Evolutionary conservation across 2,888 invertebrate species (phyloP), one percentile per base, ranked within the genome.

Genomic region (Scaeva pyrastri): DNA sequence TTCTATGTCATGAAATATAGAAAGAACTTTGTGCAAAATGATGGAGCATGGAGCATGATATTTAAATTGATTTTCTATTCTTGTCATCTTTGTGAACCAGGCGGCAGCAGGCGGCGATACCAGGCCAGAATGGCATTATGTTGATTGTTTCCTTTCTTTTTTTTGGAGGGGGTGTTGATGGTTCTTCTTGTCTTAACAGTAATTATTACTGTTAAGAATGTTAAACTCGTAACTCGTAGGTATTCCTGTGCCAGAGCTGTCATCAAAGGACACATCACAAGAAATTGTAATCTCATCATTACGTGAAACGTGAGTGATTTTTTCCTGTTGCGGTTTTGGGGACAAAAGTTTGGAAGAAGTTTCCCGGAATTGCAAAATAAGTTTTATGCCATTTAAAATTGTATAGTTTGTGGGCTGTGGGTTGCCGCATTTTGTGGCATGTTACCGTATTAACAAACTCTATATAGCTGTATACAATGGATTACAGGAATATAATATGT

Each of bases 21-120:
- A 58, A 50, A 62, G 21, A 21, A 43, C 41, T 71, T 26, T 21
- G 36, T 16, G 39, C 2, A 26, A 56, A 45, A 58, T 75, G 26
- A 75, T 60, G 60, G 39, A 76, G 58, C 43, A 75, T 60, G 60
- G 39, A 76, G 58, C 43, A 60, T 16, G 39, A 58, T 60, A 50
- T 58, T 76, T 48, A 68, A 76, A 76, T 76, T 76, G 76, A 76
- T 60, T 75, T 21, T 8, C 11, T 56, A 16, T 75, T 76, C 58
- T 48, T 31, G 56, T 48, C 58, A 41, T 76, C 23, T 19, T 52
- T 68, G 64, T 14, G n/a, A n/a, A n/a, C n/a, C n/a, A n/a, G n/a
- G n/a, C n/a, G n/a, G n/a, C n/a, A n/a, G n/a, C n/a, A n/a, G 31
- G 31, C 31, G 1, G 8, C 31, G 4, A 31, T 31, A n/a, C n/a